Evolutionary conservation across 2,113 vertebrate species (phyloP).

Genomic region (Hippocampus guttulatus): DNA sequence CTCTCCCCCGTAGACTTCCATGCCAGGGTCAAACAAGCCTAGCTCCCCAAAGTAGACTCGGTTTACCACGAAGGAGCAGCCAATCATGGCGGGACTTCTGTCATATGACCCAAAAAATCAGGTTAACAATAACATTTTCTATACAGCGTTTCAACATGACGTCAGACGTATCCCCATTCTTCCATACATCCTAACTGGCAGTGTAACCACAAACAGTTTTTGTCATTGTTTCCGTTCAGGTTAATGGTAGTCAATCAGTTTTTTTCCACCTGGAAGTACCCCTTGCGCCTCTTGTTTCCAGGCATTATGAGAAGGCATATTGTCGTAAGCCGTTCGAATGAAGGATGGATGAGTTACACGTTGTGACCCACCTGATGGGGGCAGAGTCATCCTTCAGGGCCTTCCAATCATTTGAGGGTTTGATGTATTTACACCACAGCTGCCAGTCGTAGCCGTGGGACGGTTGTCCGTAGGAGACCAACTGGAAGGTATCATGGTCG

Average conservation of each 20-base stretch:
- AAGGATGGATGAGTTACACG: no score
- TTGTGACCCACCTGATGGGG: slow-evolving; percentile 71
- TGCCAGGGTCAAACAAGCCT: slow-evolving; percentile 89
- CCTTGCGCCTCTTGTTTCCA: background rate
- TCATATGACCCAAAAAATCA: background rate
- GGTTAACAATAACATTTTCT: background rate
- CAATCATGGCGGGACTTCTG: slow-evolving; percentile 96
- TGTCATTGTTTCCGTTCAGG: no score
- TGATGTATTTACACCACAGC: slow-evolving; percentile 99
- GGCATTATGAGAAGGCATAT: background rate
- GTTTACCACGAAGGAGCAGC: slow-evolving; percentile 93
- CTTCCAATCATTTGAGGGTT: slow-evolving; percentile 92
- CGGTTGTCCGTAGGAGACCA: slow-evolving; percentile 90
- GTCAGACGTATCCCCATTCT: no score
- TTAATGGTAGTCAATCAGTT: no score
- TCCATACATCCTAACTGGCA: no score
- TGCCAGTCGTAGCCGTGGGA: slow-evolving; percentile 97
- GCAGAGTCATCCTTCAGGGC: slow-evolving; percentile 86
- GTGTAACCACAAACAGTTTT: no score
- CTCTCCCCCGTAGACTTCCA: slow-evolving; percentile 97
- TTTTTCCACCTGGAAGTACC: no score
- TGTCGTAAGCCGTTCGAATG: no score
- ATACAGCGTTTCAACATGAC: no score
- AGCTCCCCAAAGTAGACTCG: slow-evolving; percentile 91
- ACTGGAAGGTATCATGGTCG: slow-evolving; percentile 89